Evolutionary conservation across 2,113 vertebrate species (phyloP).

Genomic region (Alethe castanea): DNA sequence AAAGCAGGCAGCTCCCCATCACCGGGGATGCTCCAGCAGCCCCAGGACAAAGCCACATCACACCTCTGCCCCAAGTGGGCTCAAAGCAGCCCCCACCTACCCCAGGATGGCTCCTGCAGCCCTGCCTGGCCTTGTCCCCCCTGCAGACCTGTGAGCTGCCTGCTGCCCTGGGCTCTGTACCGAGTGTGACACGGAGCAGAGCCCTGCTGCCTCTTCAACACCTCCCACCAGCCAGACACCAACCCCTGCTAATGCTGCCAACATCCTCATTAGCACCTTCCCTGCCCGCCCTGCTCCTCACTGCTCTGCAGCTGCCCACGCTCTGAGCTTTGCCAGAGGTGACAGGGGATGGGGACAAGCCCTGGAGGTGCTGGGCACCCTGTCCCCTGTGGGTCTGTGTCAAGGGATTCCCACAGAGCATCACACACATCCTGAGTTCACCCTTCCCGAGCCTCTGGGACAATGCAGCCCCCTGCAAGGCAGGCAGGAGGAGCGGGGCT

Average conservation of each 20-base stretch:
- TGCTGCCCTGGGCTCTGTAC: neutral
- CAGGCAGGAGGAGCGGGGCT: neutral
- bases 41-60: neutral
- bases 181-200: fast-evolving
- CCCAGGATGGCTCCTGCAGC: neutral
- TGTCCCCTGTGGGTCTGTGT: neutral
- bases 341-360: neutral
- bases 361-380: fast-evolving
- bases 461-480: fast-evolving
- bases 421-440: neutral
- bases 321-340: neutral
- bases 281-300: neutral
- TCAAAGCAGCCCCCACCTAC: neutral
- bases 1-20: neutral
- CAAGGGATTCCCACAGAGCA: neutral
- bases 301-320: conserved; percentile 10
- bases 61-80: fast-evolving
- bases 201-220: neutral
- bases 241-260: conserved; percentile 4
- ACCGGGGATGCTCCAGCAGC: neutral
- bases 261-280: conserved; percentile 33
- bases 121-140: neutral
- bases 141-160: fast-evolving
- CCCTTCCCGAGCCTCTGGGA: neutral
- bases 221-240: neutral